These are phyloP conservation scores for Drosophila mayri DNA, from an alignment of 1,140 invertebrate genomes.

Conservation along the genomic window DNA sequence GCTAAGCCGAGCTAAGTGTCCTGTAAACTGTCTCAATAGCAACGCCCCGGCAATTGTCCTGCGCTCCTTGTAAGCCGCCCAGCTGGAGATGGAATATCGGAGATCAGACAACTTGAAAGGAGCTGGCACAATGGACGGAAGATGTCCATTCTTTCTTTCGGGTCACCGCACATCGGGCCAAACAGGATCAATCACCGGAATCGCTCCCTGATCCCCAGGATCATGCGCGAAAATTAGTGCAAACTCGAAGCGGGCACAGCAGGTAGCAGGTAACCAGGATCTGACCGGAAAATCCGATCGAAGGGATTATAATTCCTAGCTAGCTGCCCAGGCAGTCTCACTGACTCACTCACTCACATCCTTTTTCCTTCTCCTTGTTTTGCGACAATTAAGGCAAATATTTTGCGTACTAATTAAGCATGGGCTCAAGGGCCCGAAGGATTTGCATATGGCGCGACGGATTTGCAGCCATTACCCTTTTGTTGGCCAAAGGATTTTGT, in stretches of 20 bases:
- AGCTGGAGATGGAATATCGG: slow-evolving; percentile 54
- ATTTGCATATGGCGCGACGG: slow-evolving; percentile 71
- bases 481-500: slow-evolving; percentile 64
- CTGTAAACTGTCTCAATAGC: slow-evolving; percentile 79
- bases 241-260: slow-evolving; percentile 39
- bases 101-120: slow-evolving; percentile 25
- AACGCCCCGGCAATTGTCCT: slow-evolving; percentile 61
- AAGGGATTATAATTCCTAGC: slow-evolving; percentile 71
- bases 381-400: slow-evolving; percentile 81
- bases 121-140: slow-evolving; percentile 32
- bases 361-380: slow-evolving; percentile 26
- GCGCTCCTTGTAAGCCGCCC: slow-evolving; percentile 64
- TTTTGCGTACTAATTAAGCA: slow-evolving; percentile 84
- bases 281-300: slow-evolving; percentile 83
- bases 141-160: slow-evolving; percentile 46
- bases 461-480: slow-evolving; percentile 81
- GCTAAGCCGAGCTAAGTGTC: slow-evolving; percentile 65
- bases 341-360: background rate
- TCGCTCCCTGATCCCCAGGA: slow-evolving; percentile 54
- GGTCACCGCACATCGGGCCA: slow-evolving; percentile 69
- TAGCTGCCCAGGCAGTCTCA: background rate
- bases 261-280: slow-evolving; percentile 20
- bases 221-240: slow-evolving; percentile 77
- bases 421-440: slow-evolving; percentile 17
- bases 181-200: slow-evolving; percentile 77